Percentiles rank a stretch among this genome's conserved stretches.
phyloP scores from a whole-genome alignment of 2,797 vertebrate species.

The Typhlichthys subterraneus region DNA sequence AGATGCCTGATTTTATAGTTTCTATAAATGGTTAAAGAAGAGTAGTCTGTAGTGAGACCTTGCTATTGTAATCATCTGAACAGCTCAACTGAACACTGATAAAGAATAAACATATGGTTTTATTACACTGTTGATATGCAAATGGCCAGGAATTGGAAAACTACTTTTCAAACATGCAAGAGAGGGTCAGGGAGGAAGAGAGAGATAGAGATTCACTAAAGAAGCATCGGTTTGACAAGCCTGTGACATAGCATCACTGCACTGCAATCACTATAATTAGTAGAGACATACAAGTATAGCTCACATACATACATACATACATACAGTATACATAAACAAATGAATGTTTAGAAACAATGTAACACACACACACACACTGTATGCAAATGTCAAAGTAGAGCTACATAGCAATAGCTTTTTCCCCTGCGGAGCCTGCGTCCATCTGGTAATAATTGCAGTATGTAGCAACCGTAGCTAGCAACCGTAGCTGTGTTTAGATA shows the following conservation, averaged over 20 bases:
- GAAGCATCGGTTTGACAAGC: slow-evolving; percentile 39
- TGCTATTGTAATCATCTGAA: too few relatives aligned
- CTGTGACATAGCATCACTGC: slow-evolving; percentile 49
- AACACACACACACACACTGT: slow-evolving; percentile 7
- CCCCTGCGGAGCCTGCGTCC: slow-evolving; percentile 34
- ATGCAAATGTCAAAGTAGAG: slow-evolving; percentile 68
- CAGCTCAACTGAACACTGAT: too few relatives aligned
- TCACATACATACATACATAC: background rate
- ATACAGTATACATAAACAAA: background rate
- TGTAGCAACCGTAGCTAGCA: slow-evolving; percentile 78
- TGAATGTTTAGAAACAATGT: background rate
- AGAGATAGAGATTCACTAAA: slow-evolving; percentile 1
- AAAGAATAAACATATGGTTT: too few relatives aligned
- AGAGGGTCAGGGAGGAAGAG: slow-evolving; percentile 1
- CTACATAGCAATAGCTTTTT: slow-evolving; percentile 60
- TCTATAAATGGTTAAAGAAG: background rate
- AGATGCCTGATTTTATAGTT: background rate
- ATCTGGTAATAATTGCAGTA: slow-evolving; percentile 78
- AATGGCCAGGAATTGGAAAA: background rate
- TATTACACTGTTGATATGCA: too few relatives aligned
- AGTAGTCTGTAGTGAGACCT: background rate
- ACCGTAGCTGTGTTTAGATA: slow-evolving; percentile 76
- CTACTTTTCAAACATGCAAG: slow-evolving; percentile 26
- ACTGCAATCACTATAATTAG: slow-evolving; percentile 19
- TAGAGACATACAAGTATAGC: slow-evolving; percentile 13